Evolutionary conservation across 2,797 vertebrate genomes (phyloP).

Genomic region (Sebastes paucispinis): DNA sequence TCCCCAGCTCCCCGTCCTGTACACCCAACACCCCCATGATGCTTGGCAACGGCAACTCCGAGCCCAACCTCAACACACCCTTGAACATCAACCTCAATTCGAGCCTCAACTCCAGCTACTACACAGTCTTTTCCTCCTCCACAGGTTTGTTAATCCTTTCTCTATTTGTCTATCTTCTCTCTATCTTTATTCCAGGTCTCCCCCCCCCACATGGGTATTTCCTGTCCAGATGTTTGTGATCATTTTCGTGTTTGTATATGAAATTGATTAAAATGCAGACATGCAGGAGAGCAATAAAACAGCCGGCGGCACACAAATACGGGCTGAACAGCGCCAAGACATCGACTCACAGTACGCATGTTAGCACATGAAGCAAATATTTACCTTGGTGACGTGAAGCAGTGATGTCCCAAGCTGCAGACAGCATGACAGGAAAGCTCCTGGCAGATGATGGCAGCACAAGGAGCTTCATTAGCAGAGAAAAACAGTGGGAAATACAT

Average conservation of each 20-base stretch:
- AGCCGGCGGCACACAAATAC: slow-evolving; percentile 13
- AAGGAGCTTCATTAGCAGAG: slow-evolving; percentile 15
- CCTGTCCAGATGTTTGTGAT: background rate
- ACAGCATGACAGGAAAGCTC: slow-evolving; percentile 26
- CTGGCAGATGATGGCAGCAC: background rate
- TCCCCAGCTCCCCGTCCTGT: slow-evolving; percentile 88
- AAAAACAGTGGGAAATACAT: slow-evolving; percentile 5
- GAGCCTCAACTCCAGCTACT: slow-evolving; percentile 82
- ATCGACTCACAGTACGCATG: background rate
- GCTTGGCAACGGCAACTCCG: slow-evolving; percentile 87
- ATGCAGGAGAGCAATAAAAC: slow-evolving; percentile 12
- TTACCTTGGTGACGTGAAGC: slow-evolving; percentile 48
- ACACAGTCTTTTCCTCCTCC: slow-evolving; percentile 83
- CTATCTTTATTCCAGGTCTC: background rate
- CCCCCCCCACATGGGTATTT: background rate
- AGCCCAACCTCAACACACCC: slow-evolving; percentile 83
- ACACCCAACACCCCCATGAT: slow-evolving; percentile 85
- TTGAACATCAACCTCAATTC: slow-evolving; percentile 81
- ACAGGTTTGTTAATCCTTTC: slow-evolving; percentile 63
- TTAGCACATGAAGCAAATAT: slow-evolving; percentile 47
- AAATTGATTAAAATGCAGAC: slow-evolving; percentile 23
- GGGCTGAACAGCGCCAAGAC: slow-evolving; percentile 7
- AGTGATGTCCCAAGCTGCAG: slow-evolving; percentile 16
- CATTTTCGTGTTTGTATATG: background rate
- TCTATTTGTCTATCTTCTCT: background rate